phyloP scores from a whole-genome alignment of 2,888 invertebrate genomes.

The Archaeoteleia sp. region DNA sequence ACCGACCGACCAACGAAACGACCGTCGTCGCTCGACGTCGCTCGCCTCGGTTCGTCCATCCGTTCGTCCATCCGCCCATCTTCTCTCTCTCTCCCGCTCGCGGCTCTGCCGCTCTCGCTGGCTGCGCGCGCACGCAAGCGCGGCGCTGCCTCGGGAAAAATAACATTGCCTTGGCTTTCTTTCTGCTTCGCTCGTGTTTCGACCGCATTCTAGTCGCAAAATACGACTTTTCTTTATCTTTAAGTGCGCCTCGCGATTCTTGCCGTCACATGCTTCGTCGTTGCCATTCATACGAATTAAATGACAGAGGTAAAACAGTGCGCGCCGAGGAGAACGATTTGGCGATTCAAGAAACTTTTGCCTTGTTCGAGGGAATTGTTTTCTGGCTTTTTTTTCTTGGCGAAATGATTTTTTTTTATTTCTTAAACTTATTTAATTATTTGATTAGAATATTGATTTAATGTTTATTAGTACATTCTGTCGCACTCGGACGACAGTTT shows the following conservation, averaged over 20 bases:
- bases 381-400: too few relatives aligned
- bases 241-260: conserved; percentile 29
- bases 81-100: conserved; percentile 28
- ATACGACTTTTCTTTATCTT: conserved; percentile 51
- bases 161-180: conserved; percentile 54
- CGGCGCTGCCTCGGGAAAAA: conserved; percentile 56
- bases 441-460: too few relatives aligned
- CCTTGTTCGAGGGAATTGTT: too few relatives aligned
- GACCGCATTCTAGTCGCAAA: conserved; percentile 50
- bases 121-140: conserved; percentile 42
- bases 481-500: too few relatives aligned
- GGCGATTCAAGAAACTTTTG: too few relatives aligned
- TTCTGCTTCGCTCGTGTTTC: conserved; percentile 49
- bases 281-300: too few relatives aligned
- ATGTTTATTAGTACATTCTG: too few relatives aligned
- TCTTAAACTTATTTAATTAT: too few relatives aligned
- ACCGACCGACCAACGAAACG: conserved; percentile 3
- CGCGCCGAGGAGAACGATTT: too few relatives aligned
- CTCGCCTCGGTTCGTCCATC: background rate
- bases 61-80: conserved; percentile 29
- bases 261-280: too few relatives aligned
- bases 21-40: conserved; percentile 7
- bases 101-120: conserved; percentile 34
- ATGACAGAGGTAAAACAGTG: too few relatives aligned
- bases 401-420: too few relatives aligned